Evolutionary conservation across 2,113 vertebrate species (phyloP).

Genomic region (Notechis scutatus): DNA sequence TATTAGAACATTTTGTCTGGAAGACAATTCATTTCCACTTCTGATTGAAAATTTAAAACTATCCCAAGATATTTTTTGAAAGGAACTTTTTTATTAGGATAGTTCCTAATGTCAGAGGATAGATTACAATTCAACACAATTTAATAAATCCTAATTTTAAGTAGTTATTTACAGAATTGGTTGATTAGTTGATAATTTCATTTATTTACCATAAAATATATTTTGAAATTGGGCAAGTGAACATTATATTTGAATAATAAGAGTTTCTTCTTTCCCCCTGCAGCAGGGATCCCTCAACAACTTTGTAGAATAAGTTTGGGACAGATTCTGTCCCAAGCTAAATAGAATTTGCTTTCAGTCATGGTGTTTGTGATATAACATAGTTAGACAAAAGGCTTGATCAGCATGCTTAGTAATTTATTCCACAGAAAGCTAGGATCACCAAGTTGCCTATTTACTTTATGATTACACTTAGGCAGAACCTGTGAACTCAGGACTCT

Average conservation of each 20-base stretch:
- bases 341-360: not conserved
- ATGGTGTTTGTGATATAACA: not conserved
- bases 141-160: not conserved
- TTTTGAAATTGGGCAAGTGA: not conserved
- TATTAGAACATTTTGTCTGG: not conserved
- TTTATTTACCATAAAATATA: not conserved
- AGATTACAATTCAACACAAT: not conserved
- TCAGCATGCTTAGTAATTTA: not conserved
- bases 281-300: not conserved
- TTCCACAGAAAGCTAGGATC: not conserved
- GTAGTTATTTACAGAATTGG: not conserved
- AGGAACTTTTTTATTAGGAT: not conserved
- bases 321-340: not conserved
- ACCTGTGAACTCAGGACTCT: not conserved
- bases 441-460: not conserved
- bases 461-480: not conserved
- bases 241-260: not conserved
- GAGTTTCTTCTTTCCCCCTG: not conserved
- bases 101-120: not conserved
- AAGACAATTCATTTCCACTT: not conserved
- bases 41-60: not conserved
- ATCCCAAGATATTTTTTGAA: not conserved
- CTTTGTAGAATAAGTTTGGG: not conserved
- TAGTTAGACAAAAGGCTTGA: not conserved
- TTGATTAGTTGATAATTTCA: not conserved